Conservation (phyloP, 2,888 invertebrate genomes). For the Onchidella celtica region DNA sequence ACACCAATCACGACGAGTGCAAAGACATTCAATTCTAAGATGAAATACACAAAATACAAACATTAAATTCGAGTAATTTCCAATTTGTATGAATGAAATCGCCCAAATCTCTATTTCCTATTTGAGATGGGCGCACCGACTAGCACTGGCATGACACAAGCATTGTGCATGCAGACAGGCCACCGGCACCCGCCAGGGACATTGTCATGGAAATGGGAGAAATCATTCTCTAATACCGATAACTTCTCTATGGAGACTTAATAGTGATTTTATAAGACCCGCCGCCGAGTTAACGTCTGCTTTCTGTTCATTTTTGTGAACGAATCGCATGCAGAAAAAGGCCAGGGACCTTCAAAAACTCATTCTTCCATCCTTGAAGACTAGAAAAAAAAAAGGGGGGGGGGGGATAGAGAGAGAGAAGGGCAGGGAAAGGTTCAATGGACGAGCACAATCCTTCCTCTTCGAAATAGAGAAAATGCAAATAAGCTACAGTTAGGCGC, state of each 20-base stretch:
- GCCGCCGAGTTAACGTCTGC: slow-evolving; percentile 26
- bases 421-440: too few species aligned
- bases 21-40: too few species aligned
- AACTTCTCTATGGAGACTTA: slow-evolving; percentile 39
- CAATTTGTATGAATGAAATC: too few species aligned
- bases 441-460: slow-evolving; percentile 20
- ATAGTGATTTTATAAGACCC: slow-evolving; percentile 42
- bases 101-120: too few species aligned
- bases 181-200: slow-evolving; percentile 13
- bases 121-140: slow-evolving; percentile 30
- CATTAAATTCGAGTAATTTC: too few species aligned
- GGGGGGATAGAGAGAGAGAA: too few species aligned
- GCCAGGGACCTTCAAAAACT: not conserved
- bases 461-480: slow-evolving; percentile 36
- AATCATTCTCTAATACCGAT: slow-evolving; percentile 45
- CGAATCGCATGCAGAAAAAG: slow-evolving; percentile 6
- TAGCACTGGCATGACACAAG: slow-evolving; percentile 31
- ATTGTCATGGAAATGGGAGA: slow-evolving; percentile 38
- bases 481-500: slow-evolving; percentile 38
- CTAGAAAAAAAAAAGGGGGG: not conserved
- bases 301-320: slow-evolving; percentile 25
- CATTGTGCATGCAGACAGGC: slow-evolving; percentile 23
- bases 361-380: not conserved
- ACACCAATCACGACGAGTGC: too few species aligned
- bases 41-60: too few species aligned